Evolutionary conservation across 2,888 invertebrate genomes (phyloP).

Genomic region (Watsonalla cultraria): DNA sequence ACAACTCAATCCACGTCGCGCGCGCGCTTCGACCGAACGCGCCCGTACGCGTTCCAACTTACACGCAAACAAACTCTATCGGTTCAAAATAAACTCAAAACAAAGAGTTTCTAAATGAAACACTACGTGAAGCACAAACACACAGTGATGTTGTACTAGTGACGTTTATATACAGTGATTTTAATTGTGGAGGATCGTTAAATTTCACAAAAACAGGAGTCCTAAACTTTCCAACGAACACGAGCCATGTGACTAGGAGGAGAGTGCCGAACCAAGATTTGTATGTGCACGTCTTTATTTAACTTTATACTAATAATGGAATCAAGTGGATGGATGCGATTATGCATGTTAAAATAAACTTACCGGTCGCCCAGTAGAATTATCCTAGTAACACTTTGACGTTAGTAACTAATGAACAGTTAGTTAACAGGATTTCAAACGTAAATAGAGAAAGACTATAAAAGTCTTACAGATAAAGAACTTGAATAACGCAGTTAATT

Average conservation of each 20-base stretch:
- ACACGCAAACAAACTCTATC: conserved; percentile 15
- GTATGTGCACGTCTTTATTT: conserved; percentile 62
- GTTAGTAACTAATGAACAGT: no score
- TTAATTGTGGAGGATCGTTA: conserved; percentile 50
- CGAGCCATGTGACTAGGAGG: conserved; percentile 68
- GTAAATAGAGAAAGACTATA: no score
- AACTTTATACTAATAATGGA: conserved; percentile 50
- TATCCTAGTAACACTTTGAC: no score
- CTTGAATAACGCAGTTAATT: no score
- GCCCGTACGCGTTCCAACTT: conserved; percentile 18
- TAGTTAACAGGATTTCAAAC: no score
- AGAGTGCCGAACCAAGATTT: conserved; percentile 55
- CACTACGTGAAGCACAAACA: conserved; percentile 17
- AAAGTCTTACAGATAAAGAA: no score
- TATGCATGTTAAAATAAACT: no score
- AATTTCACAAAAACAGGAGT: conserved; percentile 59
- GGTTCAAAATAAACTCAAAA: conserved; percentile 6
- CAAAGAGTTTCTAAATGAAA: conserved; percentile 22
- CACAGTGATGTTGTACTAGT: conserved; percentile 41
- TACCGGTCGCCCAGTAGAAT: conserved; percentile 16
- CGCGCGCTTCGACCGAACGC: conserved; percentile 45
- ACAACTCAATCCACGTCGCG: conserved; percentile 40
- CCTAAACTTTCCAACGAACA: conserved; percentile 59
- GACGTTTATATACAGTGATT: conserved; percentile 47
- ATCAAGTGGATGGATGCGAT: conserved; percentile 37